Evolutionary conservation across 2,888 invertebrate genomes (phyloP).

Genomic region (Epiperipatus broadwayi): DNA sequence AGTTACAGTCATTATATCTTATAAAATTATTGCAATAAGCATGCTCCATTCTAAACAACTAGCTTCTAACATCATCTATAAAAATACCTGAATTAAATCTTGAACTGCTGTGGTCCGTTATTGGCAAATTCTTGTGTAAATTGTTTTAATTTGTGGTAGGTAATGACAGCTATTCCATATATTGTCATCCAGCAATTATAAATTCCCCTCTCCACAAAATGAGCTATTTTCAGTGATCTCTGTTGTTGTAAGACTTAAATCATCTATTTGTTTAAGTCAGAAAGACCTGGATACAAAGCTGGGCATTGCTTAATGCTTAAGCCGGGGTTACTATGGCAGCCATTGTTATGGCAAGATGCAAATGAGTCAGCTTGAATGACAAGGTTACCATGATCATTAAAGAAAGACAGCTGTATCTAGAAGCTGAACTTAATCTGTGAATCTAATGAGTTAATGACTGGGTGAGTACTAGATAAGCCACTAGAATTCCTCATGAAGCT

Average conservation of each 20-base stretch:
- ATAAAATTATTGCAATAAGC: no score
- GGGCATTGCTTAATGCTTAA: constrained; percentile 16
- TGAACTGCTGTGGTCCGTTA: constrained; percentile 37
- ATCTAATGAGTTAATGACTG: no score
- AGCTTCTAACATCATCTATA: no score
- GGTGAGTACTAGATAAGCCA: constrained; percentile 70
- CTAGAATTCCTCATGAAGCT: constrained; percentile 69
- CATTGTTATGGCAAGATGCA: no score
- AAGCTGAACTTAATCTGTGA: no score
- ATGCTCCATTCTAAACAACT: no score
- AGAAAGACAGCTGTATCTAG: no score
- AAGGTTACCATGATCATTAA: no score
- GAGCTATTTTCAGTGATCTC: constrained; percentile 36
- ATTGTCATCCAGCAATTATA: constrained; percentile 23
- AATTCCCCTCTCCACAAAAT: constrained; percentile 33
- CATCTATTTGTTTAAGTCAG: no score
- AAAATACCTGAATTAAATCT: constrained; percentile 57
- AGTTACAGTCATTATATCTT: no score
- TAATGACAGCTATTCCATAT: constrained; percentile 35
- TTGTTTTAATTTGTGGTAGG: constrained; percentile 45
- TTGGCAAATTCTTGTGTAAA: constrained; percentile 32
- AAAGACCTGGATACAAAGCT: constrained; percentile 12
- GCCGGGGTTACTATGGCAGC: no score
- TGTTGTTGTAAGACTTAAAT: constrained; percentile 32
- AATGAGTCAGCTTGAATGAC: no score